Base-by-base conservation (phyloP, 1,140 invertebrate species). In the Amphibalanus amphitrite region DNA sequence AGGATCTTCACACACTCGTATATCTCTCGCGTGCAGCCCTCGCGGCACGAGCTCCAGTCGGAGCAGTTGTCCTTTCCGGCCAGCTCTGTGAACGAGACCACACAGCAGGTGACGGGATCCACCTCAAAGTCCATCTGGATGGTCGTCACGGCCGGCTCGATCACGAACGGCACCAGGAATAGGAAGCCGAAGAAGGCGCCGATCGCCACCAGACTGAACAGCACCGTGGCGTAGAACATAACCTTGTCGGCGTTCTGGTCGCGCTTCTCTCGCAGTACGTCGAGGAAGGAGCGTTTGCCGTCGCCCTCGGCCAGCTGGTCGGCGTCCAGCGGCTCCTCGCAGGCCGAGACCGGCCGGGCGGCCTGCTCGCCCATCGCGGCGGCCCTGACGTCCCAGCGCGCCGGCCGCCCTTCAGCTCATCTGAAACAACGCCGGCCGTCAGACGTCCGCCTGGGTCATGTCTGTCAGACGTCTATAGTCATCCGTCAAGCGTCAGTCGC, bases 81-180 rank as follows among this genome's bases (percentile, higher is more conserved):
- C 20, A 86, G 86, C 75, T 90, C 90, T 26, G 88, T 84, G 76
- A 91, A 89, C 72, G 87, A 86, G 3, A 87, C 89, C 8, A 89
- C 87, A n/a, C 89, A 83, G 77, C 91, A 94, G 23, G 90, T 90
- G 0, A 91, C 90, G 17, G 91, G 86, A 78, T 87, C 86, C 0
- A 88, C 86, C 75, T 91, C 89, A 76, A 90, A 93, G 76, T 93
- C 89, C 0, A 91, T 89, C 73, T 93, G 82, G 69, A 94, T 88
- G 67, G 90, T 92, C 64, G 90, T 88, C 74, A 93, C 91, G 26
- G 90, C 90, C 67, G 91, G 91, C 79, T 93, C 91, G 64, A 94
- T 90, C 68, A 93, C 89, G 76, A 94, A 93, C 3, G 91, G 91
- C 76, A 94, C 92, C 68, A 93, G 84, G 79, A 94, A 94, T 67